Base-by-base conservation (phyloP, 2,113 vertebrate genomes). In the Burhinus bistriatus region DNA sequence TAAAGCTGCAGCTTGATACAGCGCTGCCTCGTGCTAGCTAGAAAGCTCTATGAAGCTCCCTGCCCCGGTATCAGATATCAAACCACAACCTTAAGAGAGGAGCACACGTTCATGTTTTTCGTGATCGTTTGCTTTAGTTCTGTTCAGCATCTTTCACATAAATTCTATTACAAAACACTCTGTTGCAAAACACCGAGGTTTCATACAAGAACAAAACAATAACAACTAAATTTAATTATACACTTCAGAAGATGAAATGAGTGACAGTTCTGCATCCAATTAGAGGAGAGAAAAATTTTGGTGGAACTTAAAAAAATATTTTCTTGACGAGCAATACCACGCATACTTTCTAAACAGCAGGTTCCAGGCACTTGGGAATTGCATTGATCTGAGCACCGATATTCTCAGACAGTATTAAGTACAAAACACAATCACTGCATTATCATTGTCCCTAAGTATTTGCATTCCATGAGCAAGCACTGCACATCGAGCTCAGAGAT, bases 141-240 rank as follows among this genome's bases (percentile, higher is more conserved):
- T 85, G 70, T 32, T 94, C 61, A 10, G 3, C 38, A 73, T 96
- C 84, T 80, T 94, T 81, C 90, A 71, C 4, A 84, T 27, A 90
- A 96, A 93, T 83, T 66, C 91, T 71, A 8, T 95, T 91, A 96
- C 91, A 97, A 95, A 96, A 96, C 82, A 47, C 51, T 3, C 12
- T 4, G 64, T 86, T 97, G 87, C 93, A 96, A 96, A 97, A 96
- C 58, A 84, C 40, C 45, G 77, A 75, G 55, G 71, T 96, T 93
- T 94, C 94, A 68, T 9, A 94, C 16, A 62, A 79, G 77, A 89
- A 93, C 5, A 18, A 59, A 90, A 82, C 72, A 96, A 52, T 82
- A 87, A 76, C 55, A 94, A 71, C 77, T 61, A 79, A 51, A 90
- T 57, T 82, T 69, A 85, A 95, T 92, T 91, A 72, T 29, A 79